A percentile compares a stretch with the other conserved stretches of the same genome.
Conservation (phyloP, 1,140 invertebrate species). For the Steinernema khuongi region DNA sequence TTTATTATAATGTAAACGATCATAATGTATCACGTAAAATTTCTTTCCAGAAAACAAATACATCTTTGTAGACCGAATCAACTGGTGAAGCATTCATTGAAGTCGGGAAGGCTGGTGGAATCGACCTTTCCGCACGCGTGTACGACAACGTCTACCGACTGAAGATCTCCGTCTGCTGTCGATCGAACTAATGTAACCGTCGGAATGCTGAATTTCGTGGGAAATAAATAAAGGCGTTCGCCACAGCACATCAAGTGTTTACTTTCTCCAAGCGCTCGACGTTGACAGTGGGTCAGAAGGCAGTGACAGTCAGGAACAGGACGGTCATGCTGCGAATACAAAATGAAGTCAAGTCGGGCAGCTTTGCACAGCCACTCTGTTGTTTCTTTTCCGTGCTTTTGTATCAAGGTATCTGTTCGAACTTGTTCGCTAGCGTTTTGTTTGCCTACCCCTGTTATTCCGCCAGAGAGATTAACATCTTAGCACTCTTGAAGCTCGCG, state of each 20-base stretch:
- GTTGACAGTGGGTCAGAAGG: no score
- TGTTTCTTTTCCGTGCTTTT: not conserved
- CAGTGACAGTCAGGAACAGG: not conserved
- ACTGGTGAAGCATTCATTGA: not conserved
- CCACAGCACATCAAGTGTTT: not conserved
- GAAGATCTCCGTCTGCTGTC: not conserved
- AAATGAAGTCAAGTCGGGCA: no score
- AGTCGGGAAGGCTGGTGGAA: not conserved
- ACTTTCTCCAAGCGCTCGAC: not conserved
- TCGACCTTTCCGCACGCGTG: not conserved
- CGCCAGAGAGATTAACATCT: not conserved
- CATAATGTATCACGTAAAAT: no score
- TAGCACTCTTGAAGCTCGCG: not conserved
- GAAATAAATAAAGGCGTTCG: no score
- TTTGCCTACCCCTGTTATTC: no score
- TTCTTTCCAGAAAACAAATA: no score
- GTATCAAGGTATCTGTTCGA: no score
- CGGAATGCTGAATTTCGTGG: no score
- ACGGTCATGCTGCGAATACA: no score
- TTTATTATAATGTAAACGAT: no score
- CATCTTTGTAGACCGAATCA: not conserved
- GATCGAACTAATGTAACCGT: no score
- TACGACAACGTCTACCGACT: not conserved
- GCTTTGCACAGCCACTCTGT: no score
- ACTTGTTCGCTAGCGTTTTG: not conserved